Conservation (phyloP, 2,113 vertebrate genomes). For the Urocolius indicus region DNA sequence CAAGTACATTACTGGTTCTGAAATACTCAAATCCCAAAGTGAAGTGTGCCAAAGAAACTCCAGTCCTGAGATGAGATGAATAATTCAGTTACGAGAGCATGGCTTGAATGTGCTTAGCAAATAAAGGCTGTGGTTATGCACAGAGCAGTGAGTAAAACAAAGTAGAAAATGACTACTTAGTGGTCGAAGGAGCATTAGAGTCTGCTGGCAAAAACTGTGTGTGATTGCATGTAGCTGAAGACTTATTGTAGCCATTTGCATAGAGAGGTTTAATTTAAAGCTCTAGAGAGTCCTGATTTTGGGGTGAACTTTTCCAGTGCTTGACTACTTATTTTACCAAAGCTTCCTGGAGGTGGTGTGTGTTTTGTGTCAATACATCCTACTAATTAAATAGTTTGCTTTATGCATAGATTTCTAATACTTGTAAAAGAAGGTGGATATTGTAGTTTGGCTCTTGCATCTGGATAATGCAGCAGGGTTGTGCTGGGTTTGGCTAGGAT, state of each 20-base stretch:
- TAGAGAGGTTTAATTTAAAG: background rate
- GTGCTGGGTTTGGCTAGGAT: no score
- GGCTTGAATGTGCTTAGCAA: background rate
- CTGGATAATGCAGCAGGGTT: background rate
- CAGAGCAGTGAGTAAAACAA: background rate
- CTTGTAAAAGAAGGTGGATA: background rate
- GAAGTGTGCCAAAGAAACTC: background rate
- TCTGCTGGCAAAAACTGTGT: background rate
- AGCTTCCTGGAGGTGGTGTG: background rate
- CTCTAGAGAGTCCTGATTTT: background rate
- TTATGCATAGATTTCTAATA: background rate
- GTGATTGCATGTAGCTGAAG: background rate
- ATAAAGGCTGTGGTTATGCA: background rate
- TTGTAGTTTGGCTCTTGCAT: background rate
- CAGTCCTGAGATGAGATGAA: background rate
- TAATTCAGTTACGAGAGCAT: background rate
- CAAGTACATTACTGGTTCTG: background rate
- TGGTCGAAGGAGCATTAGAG: background rate
- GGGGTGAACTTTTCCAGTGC: background rate
- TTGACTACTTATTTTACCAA: background rate
- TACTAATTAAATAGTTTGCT: background rate
- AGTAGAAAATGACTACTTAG: background rate
- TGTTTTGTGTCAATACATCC: background rate
- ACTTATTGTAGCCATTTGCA: accelerated
- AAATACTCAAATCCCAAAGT: background rate